Evolutionary conservation across 2,797 vertebrate species (phyloP).

Genomic region (Nothura maculosa): DNA sequence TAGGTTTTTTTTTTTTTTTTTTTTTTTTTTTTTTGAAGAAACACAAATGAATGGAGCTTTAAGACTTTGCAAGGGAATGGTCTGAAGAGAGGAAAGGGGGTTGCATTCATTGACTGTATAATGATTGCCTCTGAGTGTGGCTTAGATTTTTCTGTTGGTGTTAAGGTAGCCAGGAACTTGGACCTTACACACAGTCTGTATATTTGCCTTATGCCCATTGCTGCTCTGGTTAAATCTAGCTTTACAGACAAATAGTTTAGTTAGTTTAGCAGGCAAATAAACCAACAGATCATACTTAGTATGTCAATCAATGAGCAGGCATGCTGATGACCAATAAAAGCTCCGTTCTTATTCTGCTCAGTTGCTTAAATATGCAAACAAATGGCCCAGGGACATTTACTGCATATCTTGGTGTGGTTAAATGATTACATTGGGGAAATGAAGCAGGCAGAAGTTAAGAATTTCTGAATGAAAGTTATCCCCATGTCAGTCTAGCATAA

Average conservation of each 20-base stretch:
- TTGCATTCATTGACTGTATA: neutral
- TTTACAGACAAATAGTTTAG: neutral
- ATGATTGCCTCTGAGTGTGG: neutral
- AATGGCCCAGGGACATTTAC: neutral
- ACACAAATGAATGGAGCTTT: neutral
- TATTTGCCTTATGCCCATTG: neutral
- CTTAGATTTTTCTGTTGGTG: neutral
- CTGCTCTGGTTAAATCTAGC: neutral
- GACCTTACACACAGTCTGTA: neutral
- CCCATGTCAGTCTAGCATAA: neutral
- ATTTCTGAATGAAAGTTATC: neutral
- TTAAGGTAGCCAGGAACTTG: neutral
- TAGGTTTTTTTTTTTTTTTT: neutral
- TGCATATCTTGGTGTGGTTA: neutral
- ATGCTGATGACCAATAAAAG: neutral
- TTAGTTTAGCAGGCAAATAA: neutral
- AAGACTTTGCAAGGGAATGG: neutral
- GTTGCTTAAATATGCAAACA: neutral
- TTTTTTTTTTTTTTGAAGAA: neutral
- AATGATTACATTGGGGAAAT: neutral
- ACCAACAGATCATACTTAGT: neutral
- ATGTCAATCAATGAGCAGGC: too few relatives aligned
- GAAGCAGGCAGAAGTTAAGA: neutral
- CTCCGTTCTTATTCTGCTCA: neutral
- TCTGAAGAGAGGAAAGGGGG: neutral